A percentile compares a stretch with the other conserved stretches of the same genome.
These are phyloP conservation scores for Eupithecia dodoneata DNA, from an alignment of 2,888 invertebrate genomes.

Conservation along the genomic window DNA sequence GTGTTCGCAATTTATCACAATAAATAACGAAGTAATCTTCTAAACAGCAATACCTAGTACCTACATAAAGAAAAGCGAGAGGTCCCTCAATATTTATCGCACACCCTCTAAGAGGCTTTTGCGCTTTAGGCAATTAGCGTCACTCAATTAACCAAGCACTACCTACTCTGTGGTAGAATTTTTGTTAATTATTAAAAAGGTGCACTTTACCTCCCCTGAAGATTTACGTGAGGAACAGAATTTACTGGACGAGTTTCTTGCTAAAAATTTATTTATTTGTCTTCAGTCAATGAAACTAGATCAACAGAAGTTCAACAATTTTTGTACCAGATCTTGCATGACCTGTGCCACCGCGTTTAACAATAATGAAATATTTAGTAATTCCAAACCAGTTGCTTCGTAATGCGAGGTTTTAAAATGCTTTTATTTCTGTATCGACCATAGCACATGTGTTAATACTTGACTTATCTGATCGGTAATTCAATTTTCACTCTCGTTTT, in stretches of 20 bases:
- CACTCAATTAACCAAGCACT: conserved; percentile 78
- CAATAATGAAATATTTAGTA: conserved; percentile 78
- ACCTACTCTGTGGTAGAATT: conserved; percentile 71
- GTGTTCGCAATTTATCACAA: conserved; percentile 34
- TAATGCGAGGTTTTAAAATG: conserved; percentile 49
- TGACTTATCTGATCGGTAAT: conserved; percentile 28
- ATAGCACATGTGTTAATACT: conserved; percentile 59
- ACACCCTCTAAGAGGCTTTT: conserved; percentile 73
- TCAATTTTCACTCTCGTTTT: conserved; percentile 17
- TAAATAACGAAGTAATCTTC: conserved; percentile 47
- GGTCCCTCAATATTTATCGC: conserved; percentile 69
- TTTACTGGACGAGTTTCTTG: conserved; percentile 17
- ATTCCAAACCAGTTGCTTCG: conserved; percentile 46
- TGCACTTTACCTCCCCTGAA: conserved; percentile 71
- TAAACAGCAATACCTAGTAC: conserved; percentile 44
- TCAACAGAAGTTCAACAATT: neutral
- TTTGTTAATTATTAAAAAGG: conserved; percentile 83
- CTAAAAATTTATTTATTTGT: conserved; percentile 16
- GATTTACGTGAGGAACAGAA: conserved; percentile 47
- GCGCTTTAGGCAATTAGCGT: conserved; percentile 81
- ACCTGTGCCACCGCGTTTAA: neutral
- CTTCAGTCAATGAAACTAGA: neutral
- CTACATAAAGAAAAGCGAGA: conserved; percentile 67
- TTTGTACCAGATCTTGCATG: neutral
- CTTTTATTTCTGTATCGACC: conserved; percentile 68